Base-by-base conservation (phyloP, 1,140 invertebrate species). In the Drosophila ironensis region DNA sequence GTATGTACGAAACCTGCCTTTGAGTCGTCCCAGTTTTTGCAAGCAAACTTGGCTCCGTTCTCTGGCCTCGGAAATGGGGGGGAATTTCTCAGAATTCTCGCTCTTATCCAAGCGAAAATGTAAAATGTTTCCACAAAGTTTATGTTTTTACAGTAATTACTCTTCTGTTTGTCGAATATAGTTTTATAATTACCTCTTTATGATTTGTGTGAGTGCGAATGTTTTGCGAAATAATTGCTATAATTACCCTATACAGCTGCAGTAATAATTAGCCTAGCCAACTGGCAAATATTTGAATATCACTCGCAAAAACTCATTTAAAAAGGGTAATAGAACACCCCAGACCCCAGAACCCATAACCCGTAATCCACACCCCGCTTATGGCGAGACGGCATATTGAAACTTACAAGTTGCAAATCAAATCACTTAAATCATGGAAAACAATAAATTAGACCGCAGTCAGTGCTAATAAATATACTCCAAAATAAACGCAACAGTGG, bases 391-490 rank as follows among this genome's bases (percentile, higher is more conserved):
- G 4, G 11, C 28, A 42, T 64, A 64, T 53, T 37, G 14, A 9
- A 33, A 33, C 11, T 33, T 11, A 30, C 44, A 48, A 60, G 12
- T 17, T 22, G 35, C 38, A 25, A 54, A n/a, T 28, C 12, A 19
- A 66, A 68, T 52, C n/a, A n/a, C 28, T 52, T 52, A 66, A 77
- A 53, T 77, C 57, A 68, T 72, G 70, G 40, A 78, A 80, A 57
- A 64, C 63, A 72, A 60, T 25, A 72, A 51, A 19, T 41, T 35
- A 53, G 14, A 12, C 35, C 47, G 35, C 12, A 16, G 14, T 7
- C 56, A 63, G 57, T 63, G 57, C 59, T 68, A 77, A 61, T 68
- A 47, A 61, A 68, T 72, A 81, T 80, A 81, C 67, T 75, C 76
- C 42, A 27, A 71, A 71, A 71, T 68, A 81, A 68, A 72, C 37